Percentiles rank a stretch among this genome's conserved stretches.
These are phyloP conservation scores for Acipenser ruthenus DNA, from an alignment of 2,797 vertebrate genomes.

Conservation along the genomic window DNA sequence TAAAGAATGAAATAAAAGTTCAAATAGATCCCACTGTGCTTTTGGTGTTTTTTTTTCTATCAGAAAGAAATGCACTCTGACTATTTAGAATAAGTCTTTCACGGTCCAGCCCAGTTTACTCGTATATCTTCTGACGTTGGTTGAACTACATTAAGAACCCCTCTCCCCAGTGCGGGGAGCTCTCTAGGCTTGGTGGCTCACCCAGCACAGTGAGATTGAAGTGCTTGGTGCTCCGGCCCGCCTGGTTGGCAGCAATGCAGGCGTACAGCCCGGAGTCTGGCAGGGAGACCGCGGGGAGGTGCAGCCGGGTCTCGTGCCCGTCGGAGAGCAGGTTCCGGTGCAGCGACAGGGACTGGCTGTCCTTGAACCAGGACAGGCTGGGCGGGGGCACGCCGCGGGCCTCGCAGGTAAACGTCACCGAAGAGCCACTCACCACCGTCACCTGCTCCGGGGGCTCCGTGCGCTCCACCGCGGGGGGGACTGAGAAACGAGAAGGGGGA, in stretches of 20 bases:
- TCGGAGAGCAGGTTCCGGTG: slow-evolving; percentile 55
- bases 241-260: slow-evolving; percentile 74
- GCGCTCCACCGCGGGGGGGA: slow-evolving; percentile 66
- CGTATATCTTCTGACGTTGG: too few relatives aligned
- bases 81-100: too few relatives aligned
- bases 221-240: slow-evolving; percentile 73
- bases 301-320: slow-evolving; percentile 58
- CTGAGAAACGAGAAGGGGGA: slow-evolving; percentile 37
- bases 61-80: too few relatives aligned
- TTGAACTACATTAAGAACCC: too few relatives aligned
- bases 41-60: too few relatives aligned
- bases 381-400: slow-evolving; percentile 70
- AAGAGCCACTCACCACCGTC: slow-evolving; percentile 61
- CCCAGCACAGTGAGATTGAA: slow-evolving; percentile 80
- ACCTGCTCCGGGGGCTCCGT: slow-evolving; percentile 62
- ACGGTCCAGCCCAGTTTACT: too few relatives aligned
- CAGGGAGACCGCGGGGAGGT: slow-evolving; percentile 48
- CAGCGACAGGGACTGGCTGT: slow-evolving; percentile 59
- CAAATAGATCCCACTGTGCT: too few relatives aligned
- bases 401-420: slow-evolving; percentile 74
- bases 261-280: slow-evolving; percentile 70
- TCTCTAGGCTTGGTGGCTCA: slow-evolving; percentile 31
- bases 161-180: too few relatives aligned
- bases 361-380: slow-evolving; percentile 61
- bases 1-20: too few relatives aligned